These are phyloP conservation scores for Aphelenchoides fujianensis DNA, from an alignment of 1,140 invertebrate genomes.

Conservation along the genomic window DNA sequence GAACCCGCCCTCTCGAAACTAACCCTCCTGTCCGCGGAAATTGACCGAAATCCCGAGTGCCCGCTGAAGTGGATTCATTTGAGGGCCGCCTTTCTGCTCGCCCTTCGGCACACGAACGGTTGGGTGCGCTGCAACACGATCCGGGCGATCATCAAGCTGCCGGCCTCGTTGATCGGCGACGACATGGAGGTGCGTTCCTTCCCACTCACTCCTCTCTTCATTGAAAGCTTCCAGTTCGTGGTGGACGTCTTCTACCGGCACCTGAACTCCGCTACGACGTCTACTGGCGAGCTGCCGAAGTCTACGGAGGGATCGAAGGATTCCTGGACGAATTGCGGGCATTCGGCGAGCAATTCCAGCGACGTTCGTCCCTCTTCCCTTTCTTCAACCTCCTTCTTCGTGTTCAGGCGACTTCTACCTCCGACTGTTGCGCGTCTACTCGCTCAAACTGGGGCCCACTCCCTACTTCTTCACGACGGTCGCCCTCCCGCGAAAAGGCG, in stretches of 20 bases:
- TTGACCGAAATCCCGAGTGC: not conserved
- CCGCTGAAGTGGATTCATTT: conserved; percentile 2
- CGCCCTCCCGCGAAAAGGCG: not conserved
- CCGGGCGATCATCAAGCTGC: not conserved
- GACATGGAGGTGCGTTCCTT: not conserved
- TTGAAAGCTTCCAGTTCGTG: conserved; percentile 8
- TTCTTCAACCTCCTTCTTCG: not conserved
- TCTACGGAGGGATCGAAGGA: not conserved
- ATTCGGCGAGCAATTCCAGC: not conserved
- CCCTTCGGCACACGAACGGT: not conserved
- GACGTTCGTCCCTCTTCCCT: not conserved
- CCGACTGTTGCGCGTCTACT: not conserved
- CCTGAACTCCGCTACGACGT: conserved; percentile 2
- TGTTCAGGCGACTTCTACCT: conserved; percentile 7
- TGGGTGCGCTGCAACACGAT: not conserved
- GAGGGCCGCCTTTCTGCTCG: not conserved
- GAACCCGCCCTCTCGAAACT: conserved; percentile 10
- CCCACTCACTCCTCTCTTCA: not conserved
- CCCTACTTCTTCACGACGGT: conserved; percentile 5
- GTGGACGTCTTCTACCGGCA: not conserved
- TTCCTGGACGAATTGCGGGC: not conserved
- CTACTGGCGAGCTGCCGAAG: conserved; percentile 11
- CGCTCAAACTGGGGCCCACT: not conserved
- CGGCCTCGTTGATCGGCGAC: not conserved
- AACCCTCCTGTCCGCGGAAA: not conserved